phyloP scores from a whole-genome alignment of 2,113 vertebrate genomes.

The Poicephalus gulielmi region DNA sequence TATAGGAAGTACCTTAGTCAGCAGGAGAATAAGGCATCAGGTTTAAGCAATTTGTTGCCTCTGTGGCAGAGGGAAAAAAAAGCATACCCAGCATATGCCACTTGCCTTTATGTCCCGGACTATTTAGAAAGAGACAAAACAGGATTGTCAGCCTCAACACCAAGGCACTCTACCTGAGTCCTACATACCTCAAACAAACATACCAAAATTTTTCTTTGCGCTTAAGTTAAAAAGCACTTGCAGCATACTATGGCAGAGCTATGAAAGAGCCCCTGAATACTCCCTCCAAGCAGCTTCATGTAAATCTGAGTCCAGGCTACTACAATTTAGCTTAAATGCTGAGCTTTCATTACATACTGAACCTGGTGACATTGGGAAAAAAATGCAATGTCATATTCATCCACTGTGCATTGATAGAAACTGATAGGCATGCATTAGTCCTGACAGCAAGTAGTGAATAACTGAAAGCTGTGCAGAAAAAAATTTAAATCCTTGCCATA shows the following conservation, averaged over 20 bases:
- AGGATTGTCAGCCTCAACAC: background rate
- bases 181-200: background rate
- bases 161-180: background rate
- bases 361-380: background rate
- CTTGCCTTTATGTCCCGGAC: background rate
- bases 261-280: background rate
- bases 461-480: constrained; percentile 24
- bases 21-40: background rate
- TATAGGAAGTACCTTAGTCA: background rate
- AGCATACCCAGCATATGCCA: background rate
- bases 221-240: background rate
- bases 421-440: constrained; percentile 53
- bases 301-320: background rate
- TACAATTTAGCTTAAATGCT: background rate
- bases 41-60: background rate
- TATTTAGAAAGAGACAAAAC: background rate
- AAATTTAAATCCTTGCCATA: constrained; percentile 30
- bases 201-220: background rate
- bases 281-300: background rate
- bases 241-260: background rate
- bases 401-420: constrained; percentile 3
- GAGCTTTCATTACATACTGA: background rate
- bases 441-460: constrained; percentile 40
- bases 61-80: background rate
- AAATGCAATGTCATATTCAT: constrained; percentile 51